Base-by-base conservation (phyloP, 2,113 vertebrate species). In the Thamnaconus septentrionalis region DNA sequence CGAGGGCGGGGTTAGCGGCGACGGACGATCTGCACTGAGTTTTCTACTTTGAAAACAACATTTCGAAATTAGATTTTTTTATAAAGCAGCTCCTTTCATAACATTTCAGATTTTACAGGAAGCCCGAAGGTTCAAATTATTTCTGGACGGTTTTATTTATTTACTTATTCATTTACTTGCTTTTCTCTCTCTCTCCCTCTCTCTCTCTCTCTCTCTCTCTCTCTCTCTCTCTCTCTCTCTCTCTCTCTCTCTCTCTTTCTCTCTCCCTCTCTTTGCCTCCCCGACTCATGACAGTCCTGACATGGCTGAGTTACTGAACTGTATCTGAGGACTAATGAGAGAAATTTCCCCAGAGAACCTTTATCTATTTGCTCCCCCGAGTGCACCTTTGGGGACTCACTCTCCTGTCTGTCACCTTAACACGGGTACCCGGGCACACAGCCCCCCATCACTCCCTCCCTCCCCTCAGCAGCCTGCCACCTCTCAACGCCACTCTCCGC, bases 321-420 rank as follows among this genome's bases (percentile, higher is more conserved):
- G 94, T 95, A 91, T 94, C 95, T 95, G 91, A 95, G 90, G 94
- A 95, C 94, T 96, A 98, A 98, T 97, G 94, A 97, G 94, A 94
- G 94, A 93, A 93, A 92, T 94, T 93, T 95, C 96, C 93, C 94
- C 84, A 61, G 93, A 92, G 95, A 94, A 95, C 94, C 93, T 98
- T 87, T 97, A 96, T 95, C 95, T 95, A 92, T 90, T 31, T 90
- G 92, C 93, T 93, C 89, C 91, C 94, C 85, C 70, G 91, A 96
- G 92, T 94, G 92, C 93, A 96, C 95, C 94, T 93, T 92, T 65
- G 95, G 95, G 94, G 94, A 94, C 93, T 91, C 83, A 75, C 93
- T 94, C 90, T 5, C 68, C 91, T 87, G 94, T 94, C 95, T 96
- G 93, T 97, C 96, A 98, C 93, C 93, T 94, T 92, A 61, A 48